Conservation (phyloP, 2,888 invertebrate genomes). For the Arctia plantaginis region DNA sequence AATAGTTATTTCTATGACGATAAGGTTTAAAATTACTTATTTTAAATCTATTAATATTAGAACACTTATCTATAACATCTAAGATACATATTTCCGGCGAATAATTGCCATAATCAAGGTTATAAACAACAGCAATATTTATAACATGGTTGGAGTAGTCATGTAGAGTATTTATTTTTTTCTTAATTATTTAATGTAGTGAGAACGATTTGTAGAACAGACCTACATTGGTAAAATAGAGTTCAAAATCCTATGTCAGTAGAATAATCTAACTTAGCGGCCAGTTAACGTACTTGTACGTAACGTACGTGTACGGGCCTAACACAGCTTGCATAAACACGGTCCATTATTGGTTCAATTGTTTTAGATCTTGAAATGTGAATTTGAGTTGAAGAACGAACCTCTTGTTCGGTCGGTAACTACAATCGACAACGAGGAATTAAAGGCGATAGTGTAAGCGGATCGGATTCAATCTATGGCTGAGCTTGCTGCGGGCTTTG, state of each 20-base stretch:
- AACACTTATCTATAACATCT: background rate
- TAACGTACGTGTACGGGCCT: too few species aligned
- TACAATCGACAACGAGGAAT: too few species aligned
- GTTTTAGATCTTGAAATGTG: too few species aligned
- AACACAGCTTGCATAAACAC: too few species aligned
- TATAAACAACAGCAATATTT: slow-evolving; percentile 6
- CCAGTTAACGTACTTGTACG: too few species aligned
- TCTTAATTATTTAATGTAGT: background rate
- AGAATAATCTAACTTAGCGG: too few species aligned
- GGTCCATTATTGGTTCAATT: too few species aligned
- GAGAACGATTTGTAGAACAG: background rate
- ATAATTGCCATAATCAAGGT: slow-evolving; percentile 38
- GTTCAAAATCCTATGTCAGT: background rate
- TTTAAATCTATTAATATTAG: background rate
- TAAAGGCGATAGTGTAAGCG: too few species aligned
- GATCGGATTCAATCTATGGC: too few species aligned
- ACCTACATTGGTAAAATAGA: background rate
- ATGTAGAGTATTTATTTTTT: background rate
- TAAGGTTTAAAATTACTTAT: slow-evolving; percentile 29
- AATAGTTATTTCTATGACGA: background rate
- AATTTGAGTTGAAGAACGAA: too few species aligned
- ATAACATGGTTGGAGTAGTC: background rate
- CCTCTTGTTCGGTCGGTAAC: too few species aligned
- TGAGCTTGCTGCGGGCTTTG: too few species aligned
- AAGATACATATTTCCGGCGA: slow-evolving; percentile 36